These are phyloP conservation scores for Peromyscus leucopus DNA, from an alignment of 2,113 vertebrate species.

Conservation along the genomic window DNA sequence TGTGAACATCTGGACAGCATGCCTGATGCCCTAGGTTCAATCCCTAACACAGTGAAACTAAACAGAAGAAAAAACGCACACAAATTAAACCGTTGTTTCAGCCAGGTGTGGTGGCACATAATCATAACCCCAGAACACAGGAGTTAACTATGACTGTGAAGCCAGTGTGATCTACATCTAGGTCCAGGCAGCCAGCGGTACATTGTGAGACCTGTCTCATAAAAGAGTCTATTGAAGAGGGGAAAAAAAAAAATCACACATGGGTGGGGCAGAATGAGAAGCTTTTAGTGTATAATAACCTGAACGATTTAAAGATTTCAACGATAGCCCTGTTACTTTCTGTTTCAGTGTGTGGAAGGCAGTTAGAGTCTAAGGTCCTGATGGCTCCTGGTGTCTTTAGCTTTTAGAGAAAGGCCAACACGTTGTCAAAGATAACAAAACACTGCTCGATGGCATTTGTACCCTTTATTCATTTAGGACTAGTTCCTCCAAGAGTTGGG, in stretches of 20 bases:
- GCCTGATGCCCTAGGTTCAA: background rate
- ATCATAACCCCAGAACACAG: background rate
- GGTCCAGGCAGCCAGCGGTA: background rate
- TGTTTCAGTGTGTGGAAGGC: background rate
- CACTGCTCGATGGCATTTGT: background rate
- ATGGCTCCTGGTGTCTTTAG: background rate
- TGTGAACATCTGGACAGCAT: background rate
- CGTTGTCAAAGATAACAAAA: background rate
- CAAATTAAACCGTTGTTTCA: background rate
- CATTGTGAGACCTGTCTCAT: background rate
- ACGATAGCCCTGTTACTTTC: background rate
- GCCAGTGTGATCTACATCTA: background rate
- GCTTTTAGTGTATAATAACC: background rate
- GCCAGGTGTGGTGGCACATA: background rate
- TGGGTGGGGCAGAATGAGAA: background rate
- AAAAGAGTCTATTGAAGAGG: background rate
- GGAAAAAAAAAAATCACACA: background rate
- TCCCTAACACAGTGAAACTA: background rate
- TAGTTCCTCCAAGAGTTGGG: background rate
- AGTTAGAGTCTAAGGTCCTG: background rate
- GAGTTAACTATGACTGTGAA: background rate
- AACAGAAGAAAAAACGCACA: background rate
- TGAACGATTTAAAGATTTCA: background rate
- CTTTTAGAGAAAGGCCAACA: background rate
- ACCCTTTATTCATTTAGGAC: background rate